Evolutionary conservation across 2,888 invertebrate genomes (phyloP), one percentile per base, ranked within the genome.

Genomic region (Tetanocera ferruginea): DNA sequence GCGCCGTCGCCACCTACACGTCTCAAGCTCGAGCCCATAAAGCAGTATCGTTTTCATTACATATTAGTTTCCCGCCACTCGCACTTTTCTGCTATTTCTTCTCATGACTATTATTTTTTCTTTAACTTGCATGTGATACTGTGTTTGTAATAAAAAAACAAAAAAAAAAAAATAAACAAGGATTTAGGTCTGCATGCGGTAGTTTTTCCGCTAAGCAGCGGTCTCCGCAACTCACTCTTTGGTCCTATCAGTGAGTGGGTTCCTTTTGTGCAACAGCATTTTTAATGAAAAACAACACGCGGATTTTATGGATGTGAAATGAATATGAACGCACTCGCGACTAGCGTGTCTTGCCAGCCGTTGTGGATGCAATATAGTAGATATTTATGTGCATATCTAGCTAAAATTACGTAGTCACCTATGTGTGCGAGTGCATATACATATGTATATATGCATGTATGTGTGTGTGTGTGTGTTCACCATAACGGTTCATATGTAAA

Each of bases 401-500:
- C n/a, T 25, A 34, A 11, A 69, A 49, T 25, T 25, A 25, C 49
- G 60, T 23, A 9, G 23, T 11, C 3, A 23, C 3, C 8, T 14
- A 60, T 23, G 19, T 60, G 60, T 60, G 14, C 23, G 60, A 2
- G 28, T 25, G 28, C 14, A 6, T 25, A 11, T n/a, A n/a, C n/a
- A n/a, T n/a, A n/a, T n/a, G n/a, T n/a, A n/a, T n/a, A n/a, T n/a
- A n/a, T n/a, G n/a, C n/a, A 3, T n/a, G 25, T 51, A 49, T 69
- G 43, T 69, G 4, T 5, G 31, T 57, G 25, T 23, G 19, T 14
- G n/a, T 34, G 57, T 55, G 19, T 55, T 57, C 23, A 23, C 37
- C 57, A 72, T 72, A 72, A 72, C 72, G 60, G 72, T 72, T 72
- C 72, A 37, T 55, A 9, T 57, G 72, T n/a, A 34, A 60, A 19